These are phyloP conservation scores for Cygnus atratus DNA, from an alignment of 2,113 vertebrate genomes.

Conservation along the genomic window DNA sequence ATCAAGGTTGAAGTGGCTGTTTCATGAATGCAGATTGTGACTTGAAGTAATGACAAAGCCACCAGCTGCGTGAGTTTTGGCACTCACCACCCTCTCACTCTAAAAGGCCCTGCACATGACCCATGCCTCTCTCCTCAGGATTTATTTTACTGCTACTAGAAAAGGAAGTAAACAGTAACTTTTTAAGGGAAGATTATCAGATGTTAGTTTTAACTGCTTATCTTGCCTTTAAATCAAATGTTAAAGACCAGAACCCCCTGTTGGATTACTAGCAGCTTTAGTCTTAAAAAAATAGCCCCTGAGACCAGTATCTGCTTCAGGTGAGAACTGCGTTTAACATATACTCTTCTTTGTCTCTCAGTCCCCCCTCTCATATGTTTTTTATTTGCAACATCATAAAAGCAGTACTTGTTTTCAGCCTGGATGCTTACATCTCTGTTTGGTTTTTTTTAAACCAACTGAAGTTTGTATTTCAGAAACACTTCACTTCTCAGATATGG, in stretches of 20 bases:
- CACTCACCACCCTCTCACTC: neutral
- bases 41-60: neutral
- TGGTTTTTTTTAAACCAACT: neutral
- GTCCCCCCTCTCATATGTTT: neutral
- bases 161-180: neutral
- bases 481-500: neutral
- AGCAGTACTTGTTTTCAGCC: neutral
- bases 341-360: neutral
- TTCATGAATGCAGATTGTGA: neutral
- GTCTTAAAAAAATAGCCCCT: neutral
- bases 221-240: neutral
- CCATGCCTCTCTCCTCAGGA: neutral
- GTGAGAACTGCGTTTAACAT: neutral
- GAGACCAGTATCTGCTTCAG: neutral
- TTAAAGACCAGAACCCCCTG: neutral
- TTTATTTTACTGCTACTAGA: neutral
- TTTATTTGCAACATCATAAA: neutral
- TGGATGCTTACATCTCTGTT: neutral
- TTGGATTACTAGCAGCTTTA: neutral
- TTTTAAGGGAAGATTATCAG: neutral
- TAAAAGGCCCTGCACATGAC: neutral
- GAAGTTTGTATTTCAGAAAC: neutral
- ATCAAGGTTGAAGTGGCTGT: neutral
- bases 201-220: neutral
- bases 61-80: neutral